These are phyloP conservation scores for Thereuonema tuberculata DNA, from an alignment of 1,140 invertebrate genomes.

Conservation along the genomic window DNA sequence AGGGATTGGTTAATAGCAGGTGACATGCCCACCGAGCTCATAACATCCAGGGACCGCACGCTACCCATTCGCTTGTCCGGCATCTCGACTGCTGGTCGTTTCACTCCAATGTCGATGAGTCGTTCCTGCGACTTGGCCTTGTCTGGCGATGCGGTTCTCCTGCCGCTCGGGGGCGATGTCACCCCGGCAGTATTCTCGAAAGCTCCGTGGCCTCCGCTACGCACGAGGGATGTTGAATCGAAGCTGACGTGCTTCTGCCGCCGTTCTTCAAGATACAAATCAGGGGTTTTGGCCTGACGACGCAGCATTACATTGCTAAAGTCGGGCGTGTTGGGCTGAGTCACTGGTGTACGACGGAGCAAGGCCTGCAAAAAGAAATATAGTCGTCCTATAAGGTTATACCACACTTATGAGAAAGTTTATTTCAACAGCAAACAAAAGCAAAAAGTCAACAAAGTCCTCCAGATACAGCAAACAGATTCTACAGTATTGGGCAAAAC, in stretches of 20 bases:
- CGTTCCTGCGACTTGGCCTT: conserved; percentile 50
- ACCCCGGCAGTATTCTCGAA: not conserved
- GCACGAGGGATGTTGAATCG: conserved; percentile 34
- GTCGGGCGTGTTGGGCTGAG: conserved; percentile 26
- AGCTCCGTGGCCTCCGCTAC: not conserved
- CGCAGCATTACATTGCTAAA: conserved; percentile 14
- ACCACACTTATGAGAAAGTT: too few species aligned
- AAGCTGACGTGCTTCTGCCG: conserved; percentile 73
- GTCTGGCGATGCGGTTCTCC: conserved; percentile 17
- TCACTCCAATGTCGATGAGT: conserved; percentile 38
- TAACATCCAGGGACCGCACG: conserved; percentile 5
- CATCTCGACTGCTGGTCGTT: not conserved
- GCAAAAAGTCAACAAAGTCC: too few species aligned
- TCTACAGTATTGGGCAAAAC: too few species aligned
- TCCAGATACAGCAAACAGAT: too few species aligned
- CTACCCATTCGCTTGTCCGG: not conserved
- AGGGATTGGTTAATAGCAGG: conserved; percentile 6
- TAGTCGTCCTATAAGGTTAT: too few species aligned
- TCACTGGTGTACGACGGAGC: not conserved
- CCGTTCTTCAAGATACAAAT: conserved; percentile 22
- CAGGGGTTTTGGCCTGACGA: conserved; percentile 13
- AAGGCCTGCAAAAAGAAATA: too few species aligned
- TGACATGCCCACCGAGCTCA: not conserved
- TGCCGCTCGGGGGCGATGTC: not conserved
- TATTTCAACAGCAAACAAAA: too few species aligned